Evolutionary conservation across 2,113 vertebrate genomes (phyloP), one percentile per base, ranked within the genome.

Genomic region (Nicator chloris): DNA sequence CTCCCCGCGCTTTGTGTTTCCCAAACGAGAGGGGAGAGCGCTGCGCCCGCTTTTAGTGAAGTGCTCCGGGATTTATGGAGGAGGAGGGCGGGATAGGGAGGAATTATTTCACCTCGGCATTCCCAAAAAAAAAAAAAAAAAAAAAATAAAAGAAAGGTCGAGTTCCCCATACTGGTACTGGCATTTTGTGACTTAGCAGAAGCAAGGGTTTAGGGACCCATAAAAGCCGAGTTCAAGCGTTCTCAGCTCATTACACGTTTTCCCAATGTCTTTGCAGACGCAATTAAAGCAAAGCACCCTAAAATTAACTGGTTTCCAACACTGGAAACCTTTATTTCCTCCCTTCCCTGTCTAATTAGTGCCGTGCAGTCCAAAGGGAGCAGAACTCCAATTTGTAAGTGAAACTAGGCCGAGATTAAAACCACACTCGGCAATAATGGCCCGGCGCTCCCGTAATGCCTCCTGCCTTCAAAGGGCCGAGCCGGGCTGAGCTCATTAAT

Each of bases 241-340:
- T 95, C 95, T 90, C 95, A 95, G 93, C 90, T 96, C 86, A 82
- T 97, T 97, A 92, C 93, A 26, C 76, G 0, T 92, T 94, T 90
- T 77, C 95, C 86, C 87, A 8, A 80, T 79, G 95, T 91, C 94
- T 83, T 95, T 60, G 86, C 94, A 95, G 93, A 91, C 12, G 44
- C 96, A 96, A 94, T 96, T 97, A 96, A 96, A 96, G 66, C 84
- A 26, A 91, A 95, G 96, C 82, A 68, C 90, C 93, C 93, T 95
- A 69, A 97, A 95, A 97, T 96, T 97, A 97, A 91, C 90, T 39
- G 93, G 78, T 93, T 86, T 88, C 96, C 95, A 95, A 95, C 91
- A 69, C 94, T 97, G 93, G 87, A 95, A 95, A 91, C 82, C 91
- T 96, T 96, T 94, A 96, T 97, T 97, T 97, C 96, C 96, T 95